These are phyloP conservation scores for Rapana venosa DNA, from an alignment of 2,888 invertebrate species.

Conservation along the genomic window DNA sequence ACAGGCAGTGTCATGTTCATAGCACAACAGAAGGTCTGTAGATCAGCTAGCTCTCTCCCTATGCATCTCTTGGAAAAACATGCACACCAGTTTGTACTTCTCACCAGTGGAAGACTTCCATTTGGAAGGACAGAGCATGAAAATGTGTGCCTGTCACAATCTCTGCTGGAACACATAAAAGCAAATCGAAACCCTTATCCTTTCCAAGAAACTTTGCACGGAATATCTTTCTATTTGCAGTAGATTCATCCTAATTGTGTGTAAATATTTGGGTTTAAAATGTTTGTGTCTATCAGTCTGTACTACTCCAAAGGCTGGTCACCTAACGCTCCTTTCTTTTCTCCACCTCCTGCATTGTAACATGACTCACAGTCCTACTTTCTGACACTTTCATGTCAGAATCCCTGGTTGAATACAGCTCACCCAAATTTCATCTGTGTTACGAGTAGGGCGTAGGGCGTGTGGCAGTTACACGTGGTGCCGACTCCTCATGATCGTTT, in stretches of 20 bases:
- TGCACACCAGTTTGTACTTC: background rate
- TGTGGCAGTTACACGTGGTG: too few relatives aligned
- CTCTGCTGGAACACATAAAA: background rate
- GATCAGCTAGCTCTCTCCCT: background rate
- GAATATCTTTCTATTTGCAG: background rate
- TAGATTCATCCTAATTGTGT: background rate
- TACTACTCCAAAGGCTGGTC: too few relatives aligned
- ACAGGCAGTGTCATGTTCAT: slow-evolving; percentile 28
- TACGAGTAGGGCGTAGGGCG: too few relatives aligned
- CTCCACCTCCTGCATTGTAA: background rate
- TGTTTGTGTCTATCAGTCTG: background rate
- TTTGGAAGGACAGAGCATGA: background rate
- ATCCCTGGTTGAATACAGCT: too few relatives aligned
- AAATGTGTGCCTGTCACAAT: background rate
- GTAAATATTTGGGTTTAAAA: background rate
- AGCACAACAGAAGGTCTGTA: slow-evolving; percentile 13
- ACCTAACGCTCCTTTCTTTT: too few relatives aligned
- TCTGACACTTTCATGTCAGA: too few relatives aligned
- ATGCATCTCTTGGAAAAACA: slow-evolving; percentile 21
- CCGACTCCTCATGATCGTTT: too few relatives aligned
- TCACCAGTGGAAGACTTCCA: background rate
- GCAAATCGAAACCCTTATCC: background rate
- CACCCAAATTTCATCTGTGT: too few relatives aligned
- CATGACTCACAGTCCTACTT: background rate
- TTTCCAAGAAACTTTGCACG: too few relatives aligned